Percentiles rank a stretch among this genome's conserved stretches.
Evolutionary conservation across 2,888 invertebrate genomes (phyloP).

Genomic region (Limnephilus auricula): DNA sequence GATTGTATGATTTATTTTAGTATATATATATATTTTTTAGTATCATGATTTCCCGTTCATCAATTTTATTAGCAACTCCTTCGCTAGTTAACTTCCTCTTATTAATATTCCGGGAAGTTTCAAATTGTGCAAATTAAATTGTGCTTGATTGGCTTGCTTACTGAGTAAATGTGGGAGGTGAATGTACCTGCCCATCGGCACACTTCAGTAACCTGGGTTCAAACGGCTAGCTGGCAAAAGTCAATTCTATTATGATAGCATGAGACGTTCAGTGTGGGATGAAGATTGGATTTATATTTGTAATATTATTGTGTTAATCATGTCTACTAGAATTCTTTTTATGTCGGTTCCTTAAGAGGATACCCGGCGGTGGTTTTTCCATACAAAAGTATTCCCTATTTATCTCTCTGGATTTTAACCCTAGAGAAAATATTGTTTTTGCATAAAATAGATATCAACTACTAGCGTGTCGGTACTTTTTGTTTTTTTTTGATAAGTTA

Average conservation of each 20-base stretch:
- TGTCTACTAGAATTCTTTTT: no score
- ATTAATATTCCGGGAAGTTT: background rate
- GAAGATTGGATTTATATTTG: background rate
- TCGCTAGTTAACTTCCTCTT: background rate
- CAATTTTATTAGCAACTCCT: background rate
- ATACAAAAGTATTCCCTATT: no score
- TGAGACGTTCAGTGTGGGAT: background rate
- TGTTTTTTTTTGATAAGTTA: no score
- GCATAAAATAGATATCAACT: no score
- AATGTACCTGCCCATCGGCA: background rate
- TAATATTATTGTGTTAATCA: background rate
- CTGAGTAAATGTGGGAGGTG: background rate
- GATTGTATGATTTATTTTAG: background rate
- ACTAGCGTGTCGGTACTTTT: no score
- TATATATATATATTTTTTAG: no score
- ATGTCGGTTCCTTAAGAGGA: no score
- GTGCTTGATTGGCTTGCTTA: background rate
- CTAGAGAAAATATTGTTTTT: no score
- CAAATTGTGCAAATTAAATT: background rate
- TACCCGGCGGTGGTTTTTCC: no score
- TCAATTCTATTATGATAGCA: background rate
- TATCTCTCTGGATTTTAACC: no score
- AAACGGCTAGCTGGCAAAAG: background rate
- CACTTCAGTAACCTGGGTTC: background rate
- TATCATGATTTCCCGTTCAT: background rate